Evolutionary conservation across 2,797 vertebrate genomes (phyloP).

Genomic region (Merluccius polli): DNA sequence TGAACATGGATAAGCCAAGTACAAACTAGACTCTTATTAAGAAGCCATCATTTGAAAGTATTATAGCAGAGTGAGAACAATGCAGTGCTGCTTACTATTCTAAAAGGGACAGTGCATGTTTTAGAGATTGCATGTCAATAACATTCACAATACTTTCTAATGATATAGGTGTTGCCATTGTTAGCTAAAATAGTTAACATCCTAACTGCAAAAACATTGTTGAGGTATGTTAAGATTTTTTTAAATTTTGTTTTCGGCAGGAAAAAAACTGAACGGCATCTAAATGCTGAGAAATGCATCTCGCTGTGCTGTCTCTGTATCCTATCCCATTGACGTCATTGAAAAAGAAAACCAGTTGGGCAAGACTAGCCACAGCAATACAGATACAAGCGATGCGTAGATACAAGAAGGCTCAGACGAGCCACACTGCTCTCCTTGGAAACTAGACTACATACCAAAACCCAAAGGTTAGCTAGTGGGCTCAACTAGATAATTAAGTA

Average conservation of each 20-base stretch:
- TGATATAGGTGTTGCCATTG: not conserved
- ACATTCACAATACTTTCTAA: not conserved
- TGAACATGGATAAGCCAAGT: not conserved
- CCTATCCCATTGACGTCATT: not conserved
- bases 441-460: not conserved
- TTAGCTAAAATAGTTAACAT: not conserved
- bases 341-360: not conserved
- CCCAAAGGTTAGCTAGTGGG: not conserved
- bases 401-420: not conserved
- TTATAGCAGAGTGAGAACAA: not conserved
- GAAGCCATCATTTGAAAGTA: not conserved
- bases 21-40: not conserved
- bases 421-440: not conserved
- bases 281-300: not conserved
- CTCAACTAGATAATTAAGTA: not conserved
- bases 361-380: not conserved
- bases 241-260: not conserved
- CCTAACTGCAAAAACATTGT: not conserved
- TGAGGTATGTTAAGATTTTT: not conserved
- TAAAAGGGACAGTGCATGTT: not conserved
- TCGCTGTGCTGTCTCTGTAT: not conserved
- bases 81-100: not conserved
- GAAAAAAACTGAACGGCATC: not conserved
- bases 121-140: not conserved
- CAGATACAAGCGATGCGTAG: not conserved